Base-by-base conservation (phyloP, 2,113 vertebrate genomes). In the Callospermophilus lateralis region DNA sequence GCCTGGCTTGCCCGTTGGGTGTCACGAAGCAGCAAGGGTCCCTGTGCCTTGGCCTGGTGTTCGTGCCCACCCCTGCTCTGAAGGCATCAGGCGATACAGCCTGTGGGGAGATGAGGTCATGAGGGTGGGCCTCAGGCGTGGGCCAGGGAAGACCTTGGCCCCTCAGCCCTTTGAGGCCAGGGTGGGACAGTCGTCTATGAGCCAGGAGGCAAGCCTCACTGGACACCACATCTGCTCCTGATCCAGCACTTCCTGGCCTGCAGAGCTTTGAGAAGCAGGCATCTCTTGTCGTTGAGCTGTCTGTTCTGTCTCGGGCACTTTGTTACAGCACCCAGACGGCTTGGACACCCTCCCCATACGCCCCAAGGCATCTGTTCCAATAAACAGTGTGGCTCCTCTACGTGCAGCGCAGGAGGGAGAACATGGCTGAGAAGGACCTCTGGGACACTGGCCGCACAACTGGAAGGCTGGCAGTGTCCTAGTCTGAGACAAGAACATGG, bases 401-500 rank as follows among this genome's bases (percentile, higher is more conserved):
- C 48, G 48, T 24, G 5, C 16, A 34, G 79, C 30, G 48, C 34
- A 15, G 1, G 37, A 37, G 34, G 37, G 11, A 26, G 8, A 48
- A 58, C 19, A 7, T 58, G 55, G 55, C 55, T 19, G 55, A 58
- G 34, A 67, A 28, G 4, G 19, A 76, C 10, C 55, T 58, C 10
- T 39, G 78, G 48, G 65, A 37, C 26, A 81, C 34, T 5, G 63
- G 34, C 17, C 32, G 13, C 22, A 26, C 17, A 6, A 20, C 63
- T 28, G n/a, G 68, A n/a, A 85, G 15, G 67, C 26, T 3, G 26
- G 30, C 45, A 1, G 5, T 26, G 32, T 22, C 34, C 1, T 6
- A 5, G 39, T 53, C 74, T 39, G 39, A 22, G 55, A 73, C 0
- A 13, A 2, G 2, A 39, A 3, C 48, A 1, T 0, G 20, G 26